These are phyloP conservation scores for Lymantria dispar DNA, from an alignment of 2,888 invertebrate genomes.

Conservation along the genomic window DNA sequence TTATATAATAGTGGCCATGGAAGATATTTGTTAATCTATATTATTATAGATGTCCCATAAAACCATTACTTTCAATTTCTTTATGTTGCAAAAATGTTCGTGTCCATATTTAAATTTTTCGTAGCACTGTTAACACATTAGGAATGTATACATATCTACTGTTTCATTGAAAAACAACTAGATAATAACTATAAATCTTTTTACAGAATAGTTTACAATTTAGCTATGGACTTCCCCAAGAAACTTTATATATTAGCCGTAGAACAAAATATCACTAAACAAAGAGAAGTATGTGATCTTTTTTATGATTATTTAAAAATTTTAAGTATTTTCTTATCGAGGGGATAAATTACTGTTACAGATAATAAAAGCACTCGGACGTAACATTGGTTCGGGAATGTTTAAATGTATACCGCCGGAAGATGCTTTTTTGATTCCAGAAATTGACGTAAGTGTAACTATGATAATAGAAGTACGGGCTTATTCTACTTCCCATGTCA, in stretches of 20 bases:
- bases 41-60: too few species aligned
- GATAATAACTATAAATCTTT: neutral
- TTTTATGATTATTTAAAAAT: neutral
- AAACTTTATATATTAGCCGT: constrained; percentile 84
- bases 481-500: neutral
- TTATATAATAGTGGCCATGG: too few species aligned
- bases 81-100: too few species aligned
- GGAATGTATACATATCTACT: too few species aligned
- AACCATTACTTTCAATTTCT: too few species aligned
- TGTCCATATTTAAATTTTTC: too few species aligned
- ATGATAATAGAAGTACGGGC: neutral
- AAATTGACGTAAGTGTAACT: constrained; percentile 58
- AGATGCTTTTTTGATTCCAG: constrained; percentile 82
- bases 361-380: constrained; percentile 83
- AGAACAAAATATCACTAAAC: constrained; percentile 81
- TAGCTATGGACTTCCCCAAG: constrained; percentile 78
- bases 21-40: too few species aligned
- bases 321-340: neutral
- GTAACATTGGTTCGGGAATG: constrained; percentile 76
- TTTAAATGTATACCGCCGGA: constrained; percentile 78
- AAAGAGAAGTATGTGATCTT: constrained; percentile 54
- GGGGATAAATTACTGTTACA: constrained; percentile 38
- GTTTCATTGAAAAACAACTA: too few species aligned
- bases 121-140: too few species aligned
- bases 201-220: constrained; percentile 67